phyloP scores from a whole-genome alignment of 2,888 invertebrate genomes.

The Cataglyphis altisquamis region DNA sequence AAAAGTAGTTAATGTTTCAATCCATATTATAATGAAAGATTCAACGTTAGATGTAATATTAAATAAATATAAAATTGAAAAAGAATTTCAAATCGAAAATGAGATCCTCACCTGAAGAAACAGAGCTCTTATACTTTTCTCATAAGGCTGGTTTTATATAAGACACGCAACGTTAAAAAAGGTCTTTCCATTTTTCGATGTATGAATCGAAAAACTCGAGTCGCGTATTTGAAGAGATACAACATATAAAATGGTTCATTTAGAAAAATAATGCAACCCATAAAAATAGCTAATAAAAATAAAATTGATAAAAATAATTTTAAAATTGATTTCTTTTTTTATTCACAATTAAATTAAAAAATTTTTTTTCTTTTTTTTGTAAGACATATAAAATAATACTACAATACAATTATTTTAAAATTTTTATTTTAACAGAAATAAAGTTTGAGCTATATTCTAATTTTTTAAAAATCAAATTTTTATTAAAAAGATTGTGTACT shows the following conservation, averaged over 20 bases:
- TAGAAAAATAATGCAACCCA: background rate
- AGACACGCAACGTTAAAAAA: slow-evolving; percentile 2
- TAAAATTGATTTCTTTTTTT: background rate
- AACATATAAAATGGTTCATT: background rate
- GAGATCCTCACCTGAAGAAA: background rate
- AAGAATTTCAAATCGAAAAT: background rate
- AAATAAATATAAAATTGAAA: background rate
- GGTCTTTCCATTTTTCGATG: background rate
- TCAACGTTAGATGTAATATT: background rate
- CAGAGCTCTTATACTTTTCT: slow-evolving; percentile 1
- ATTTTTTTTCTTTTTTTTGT: background rate
- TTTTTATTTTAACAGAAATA: background rate
- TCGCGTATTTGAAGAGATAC: background rate
- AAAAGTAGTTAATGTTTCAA: background rate
- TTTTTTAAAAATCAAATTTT: background rate
- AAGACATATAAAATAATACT: background rate
- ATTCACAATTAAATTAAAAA: background rate
- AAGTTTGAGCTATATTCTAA: background rate
- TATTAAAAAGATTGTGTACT: background rate
- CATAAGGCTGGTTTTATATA: slow-evolving; percentile 9
- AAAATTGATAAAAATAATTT: slow-evolving; percentile 6
- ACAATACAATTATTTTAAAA: background rate
- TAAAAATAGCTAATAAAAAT: background rate
- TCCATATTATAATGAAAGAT: background rate
- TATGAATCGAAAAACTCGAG: background rate